Conservation (phyloP, 1,140 invertebrate species). For the Pissodes strobi region DNA sequence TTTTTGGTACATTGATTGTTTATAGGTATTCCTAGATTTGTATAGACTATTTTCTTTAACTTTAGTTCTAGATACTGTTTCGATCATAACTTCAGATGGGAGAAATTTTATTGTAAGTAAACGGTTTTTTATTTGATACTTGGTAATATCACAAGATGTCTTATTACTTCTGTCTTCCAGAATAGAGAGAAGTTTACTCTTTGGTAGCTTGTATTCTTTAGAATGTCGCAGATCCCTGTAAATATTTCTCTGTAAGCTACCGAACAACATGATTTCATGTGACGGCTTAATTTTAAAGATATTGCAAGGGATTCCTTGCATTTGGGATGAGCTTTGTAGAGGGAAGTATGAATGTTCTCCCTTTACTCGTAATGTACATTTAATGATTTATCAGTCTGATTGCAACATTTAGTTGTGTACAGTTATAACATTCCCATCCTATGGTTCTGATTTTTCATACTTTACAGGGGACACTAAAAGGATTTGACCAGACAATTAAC, state of each 20-base stretch:
- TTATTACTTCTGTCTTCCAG: background rate
- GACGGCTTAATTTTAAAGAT: too few species aligned
- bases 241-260: too few species aligned
- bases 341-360: too few species aligned
- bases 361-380: too few species aligned
- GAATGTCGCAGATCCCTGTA: background rate
- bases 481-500: slow-evolving; percentile 98
- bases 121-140: slow-evolving; percentile 25
- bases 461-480: slow-evolving; percentile 80
- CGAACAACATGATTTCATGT: too few species aligned
- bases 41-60: slow-evolving; percentile 48
- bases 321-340: too few species aligned
- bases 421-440: background rate
- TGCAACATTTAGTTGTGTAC: too few species aligned
- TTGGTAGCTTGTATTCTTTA: background rate
- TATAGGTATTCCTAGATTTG: background rate
- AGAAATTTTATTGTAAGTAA: slow-evolving; percentile 91
- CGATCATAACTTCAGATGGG: slow-evolving; percentile 92
- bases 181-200: background rate
- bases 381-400: too few species aligned
- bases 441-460: slow-evolving; percentile 14
- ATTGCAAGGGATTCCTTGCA: too few species aligned
- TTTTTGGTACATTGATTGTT: slow-evolving; percentile 55
- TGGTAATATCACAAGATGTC: background rate
- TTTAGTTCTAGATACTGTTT: slow-evolving; percentile 75